These are phyloP conservation scores for Catostylus mosaicus DNA, from an alignment of 30 jellyfish, hydroid and myxozoan species.

Conservation along the genomic window DNA sequence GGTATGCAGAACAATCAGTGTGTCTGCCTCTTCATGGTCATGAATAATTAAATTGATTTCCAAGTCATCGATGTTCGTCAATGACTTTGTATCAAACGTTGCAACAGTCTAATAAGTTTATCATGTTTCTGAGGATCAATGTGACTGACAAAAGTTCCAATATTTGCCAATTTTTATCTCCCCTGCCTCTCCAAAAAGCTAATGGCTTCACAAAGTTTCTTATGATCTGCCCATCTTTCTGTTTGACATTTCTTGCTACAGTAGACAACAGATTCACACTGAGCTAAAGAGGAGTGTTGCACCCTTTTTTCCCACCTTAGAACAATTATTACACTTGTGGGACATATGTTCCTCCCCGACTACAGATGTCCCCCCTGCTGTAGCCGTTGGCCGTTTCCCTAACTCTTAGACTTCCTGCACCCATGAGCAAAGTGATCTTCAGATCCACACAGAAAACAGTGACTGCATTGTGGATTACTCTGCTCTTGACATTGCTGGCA, in stretches of 20 bases:
- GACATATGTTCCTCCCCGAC: slow-evolving; percentile 26
- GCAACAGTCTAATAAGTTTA: slow-evolving; percentile 20
- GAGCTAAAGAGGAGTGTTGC: not conserved
- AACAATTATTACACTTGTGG: slow-evolving; percentile 3
- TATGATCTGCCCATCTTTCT: slow-evolving; percentile 40
- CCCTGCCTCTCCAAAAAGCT: slow-evolving; percentile 21
- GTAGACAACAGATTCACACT: not conserved
- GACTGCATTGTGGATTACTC: slow-evolving; percentile 3
- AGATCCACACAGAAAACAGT: not conserved
- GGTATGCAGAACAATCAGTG: slow-evolving; percentile 42
- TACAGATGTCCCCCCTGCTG: slow-evolving; percentile 25
- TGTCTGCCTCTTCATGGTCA: slow-evolving; percentile 70
- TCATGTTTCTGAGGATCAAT: slow-evolving; percentile 22
- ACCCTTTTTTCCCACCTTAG: not conserved
- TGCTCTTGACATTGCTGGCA: slow-evolving; percentile 15
- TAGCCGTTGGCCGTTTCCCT: slow-evolving; percentile 35
- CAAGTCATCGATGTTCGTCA: slow-evolving; percentile 22
- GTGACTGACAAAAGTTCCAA: slow-evolving; percentile 22
- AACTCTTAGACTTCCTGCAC: not conserved
- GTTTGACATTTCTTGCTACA: slow-evolving; percentile 30
- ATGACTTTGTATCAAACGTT: not conserved
- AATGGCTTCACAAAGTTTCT: slow-evolving; percentile 31
- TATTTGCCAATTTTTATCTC: not conserved
- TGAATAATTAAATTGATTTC: slow-evolving; percentile 28
- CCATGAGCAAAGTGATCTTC: slow-evolving; percentile 11